Evolutionary conservation across 2,797 vertebrate genomes (phyloP).

Genomic region (Sus cebifrons): DNA sequence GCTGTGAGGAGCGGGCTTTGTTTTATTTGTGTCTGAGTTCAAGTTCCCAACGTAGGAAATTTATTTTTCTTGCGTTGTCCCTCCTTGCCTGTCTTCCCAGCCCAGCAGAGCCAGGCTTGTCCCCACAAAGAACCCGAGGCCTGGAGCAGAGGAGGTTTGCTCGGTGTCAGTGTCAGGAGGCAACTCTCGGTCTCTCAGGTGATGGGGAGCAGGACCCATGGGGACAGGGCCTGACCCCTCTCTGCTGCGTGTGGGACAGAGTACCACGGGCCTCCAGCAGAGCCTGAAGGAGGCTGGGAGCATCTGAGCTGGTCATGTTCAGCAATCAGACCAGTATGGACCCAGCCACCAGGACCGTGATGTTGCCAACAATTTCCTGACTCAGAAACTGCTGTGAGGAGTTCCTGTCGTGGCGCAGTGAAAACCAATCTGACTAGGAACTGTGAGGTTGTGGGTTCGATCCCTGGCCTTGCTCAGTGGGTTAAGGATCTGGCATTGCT

Average conservation of each 20-base stretch:
- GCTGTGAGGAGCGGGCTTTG: neutral
- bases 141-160: neutral
- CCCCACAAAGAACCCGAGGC: neutral
- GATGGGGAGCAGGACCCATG: neutral
- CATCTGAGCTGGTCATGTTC: neutral
- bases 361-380: neutral
- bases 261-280: neutral
- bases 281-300: neutral
- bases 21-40: neutral
- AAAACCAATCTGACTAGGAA: too few relatives aligned
- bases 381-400: conserved; percentile 7
- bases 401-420: too few relatives aligned
- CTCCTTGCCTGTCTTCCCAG: neutral
- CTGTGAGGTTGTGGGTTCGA: too few relatives aligned
- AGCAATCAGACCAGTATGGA: neutral
- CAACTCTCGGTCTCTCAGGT: neutral
- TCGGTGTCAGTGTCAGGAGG: neutral
- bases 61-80: neutral
- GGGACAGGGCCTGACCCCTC: neutral
- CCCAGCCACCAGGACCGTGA: neutral
- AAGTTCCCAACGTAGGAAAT: neutral
- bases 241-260: neutral
- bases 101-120: neutral
- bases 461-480: too few relatives aligned
- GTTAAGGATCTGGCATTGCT: too few relatives aligned